A percentile compares a stretch with the other conserved stretches of the same genome.
Conservation (phyloP, 2,888 invertebrate genomes). For the Pemphredon lugubris region DNA sequence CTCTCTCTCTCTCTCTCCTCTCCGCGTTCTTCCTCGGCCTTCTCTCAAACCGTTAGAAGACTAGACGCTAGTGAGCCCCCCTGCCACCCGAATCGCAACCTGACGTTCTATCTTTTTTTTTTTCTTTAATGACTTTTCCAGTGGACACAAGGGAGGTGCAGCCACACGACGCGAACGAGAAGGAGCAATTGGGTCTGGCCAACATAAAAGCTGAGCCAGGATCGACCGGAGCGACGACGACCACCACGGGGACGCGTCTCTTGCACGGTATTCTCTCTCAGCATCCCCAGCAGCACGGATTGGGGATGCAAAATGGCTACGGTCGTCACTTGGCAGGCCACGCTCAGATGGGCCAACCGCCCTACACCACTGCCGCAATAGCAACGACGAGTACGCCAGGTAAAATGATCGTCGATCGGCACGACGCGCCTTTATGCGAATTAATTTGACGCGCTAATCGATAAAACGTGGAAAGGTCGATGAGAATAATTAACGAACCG, state of each 20-base stretch:
- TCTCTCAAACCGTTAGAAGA: constrained; percentile 3
- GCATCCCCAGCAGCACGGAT: constrained; percentile 82
- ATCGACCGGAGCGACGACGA: constrained; percentile 70
- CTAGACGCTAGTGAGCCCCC: too few relatives aligned
- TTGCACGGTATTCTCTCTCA: constrained; percentile 86
- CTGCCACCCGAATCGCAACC: too few relatives aligned
- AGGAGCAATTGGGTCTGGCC: constrained; percentile 75
- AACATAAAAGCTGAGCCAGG: constrained; percentile 78
- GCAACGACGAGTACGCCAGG: constrained; percentile 83
- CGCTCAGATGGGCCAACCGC: constrained; percentile 84
- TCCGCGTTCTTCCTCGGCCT: constrained; percentile 28
- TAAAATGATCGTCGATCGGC: too few relatives aligned
- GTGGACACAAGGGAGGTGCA: constrained; percentile 86
- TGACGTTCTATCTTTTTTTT: too few relatives aligned
- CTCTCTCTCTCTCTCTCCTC: constrained; percentile 24
- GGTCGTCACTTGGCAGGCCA: constrained; percentile 78
- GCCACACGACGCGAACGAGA: constrained; percentile 75
- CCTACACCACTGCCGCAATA: constrained; percentile 83
- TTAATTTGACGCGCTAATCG: too few relatives aligned
- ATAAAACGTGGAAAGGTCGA: too few relatives aligned
- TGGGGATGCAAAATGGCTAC: constrained; percentile 78
- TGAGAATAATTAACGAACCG: too few relatives aligned
- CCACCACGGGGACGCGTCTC: constrained; percentile 79
- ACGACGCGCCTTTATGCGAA: too few relatives aligned
- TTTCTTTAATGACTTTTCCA: constrained; percentile 79